Conservation (phyloP, 2,113 vertebrate genomes). For the Cairina moschata region DNA sequence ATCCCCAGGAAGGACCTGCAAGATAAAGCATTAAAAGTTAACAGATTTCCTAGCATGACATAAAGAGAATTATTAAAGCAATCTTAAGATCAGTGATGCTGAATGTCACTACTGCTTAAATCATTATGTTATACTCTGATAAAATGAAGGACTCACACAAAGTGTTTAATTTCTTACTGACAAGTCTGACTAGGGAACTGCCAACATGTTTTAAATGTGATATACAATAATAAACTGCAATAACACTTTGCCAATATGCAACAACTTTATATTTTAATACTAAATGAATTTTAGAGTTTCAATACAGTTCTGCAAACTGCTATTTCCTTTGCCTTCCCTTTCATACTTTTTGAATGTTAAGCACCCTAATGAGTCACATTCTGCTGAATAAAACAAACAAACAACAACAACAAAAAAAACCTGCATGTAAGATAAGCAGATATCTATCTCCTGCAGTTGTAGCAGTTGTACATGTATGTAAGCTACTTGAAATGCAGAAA, state of each 20-base stretch:
- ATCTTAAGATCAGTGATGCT: background rate
- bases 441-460: background rate
- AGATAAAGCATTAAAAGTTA: slow-evolving; percentile 33
- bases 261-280: background rate
- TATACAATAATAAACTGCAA: background rate
- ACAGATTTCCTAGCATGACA: background rate
- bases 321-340: background rate
- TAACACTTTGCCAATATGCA: background rate
- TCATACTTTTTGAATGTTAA: background rate
- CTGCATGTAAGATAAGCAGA: background rate
- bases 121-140: background rate
- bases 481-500: background rate
- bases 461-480: background rate
- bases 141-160: background rate
- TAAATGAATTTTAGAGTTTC: background rate
- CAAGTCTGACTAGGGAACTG: background rate
- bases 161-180: background rate
- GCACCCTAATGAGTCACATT: background rate
- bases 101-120: slow-evolving; percentile 24
- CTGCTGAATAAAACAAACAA: background rate
- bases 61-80: slow-evolving; percentile 51
- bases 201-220: background rate
- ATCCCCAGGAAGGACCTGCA: background rate
- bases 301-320: background rate
- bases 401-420: no score